Percentiles rank a stretch among this genome's conserved stretches.
Evolutionary conservation across 1,140 invertebrate species (phyloP).

Genomic region (Hylyphantes graminicola): DNA sequence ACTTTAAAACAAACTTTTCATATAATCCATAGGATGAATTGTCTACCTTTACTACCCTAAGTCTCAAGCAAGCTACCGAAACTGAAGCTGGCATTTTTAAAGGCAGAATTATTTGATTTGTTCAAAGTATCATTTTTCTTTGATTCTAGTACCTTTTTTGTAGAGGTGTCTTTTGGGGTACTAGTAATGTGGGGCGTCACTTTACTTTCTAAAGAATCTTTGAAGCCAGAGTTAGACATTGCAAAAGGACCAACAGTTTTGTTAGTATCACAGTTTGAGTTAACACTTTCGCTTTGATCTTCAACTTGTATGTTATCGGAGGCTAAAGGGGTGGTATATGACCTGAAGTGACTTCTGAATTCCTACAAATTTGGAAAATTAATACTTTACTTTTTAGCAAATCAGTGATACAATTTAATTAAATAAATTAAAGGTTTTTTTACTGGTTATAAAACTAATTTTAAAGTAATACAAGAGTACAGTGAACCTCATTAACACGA

Average conservation of each 20-base stretch:
- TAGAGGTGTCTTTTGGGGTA: neutral
- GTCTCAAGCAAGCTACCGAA: too few relatives aligned
- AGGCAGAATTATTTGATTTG: too few relatives aligned
- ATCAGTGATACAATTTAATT: too few relatives aligned
- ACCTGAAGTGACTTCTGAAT: constrained; percentile 4
- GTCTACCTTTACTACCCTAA: too few relatives aligned
- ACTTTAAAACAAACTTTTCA: too few relatives aligned
- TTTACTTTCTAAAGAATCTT: neutral
- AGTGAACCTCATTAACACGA: too few relatives aligned
- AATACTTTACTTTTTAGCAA: neutral
- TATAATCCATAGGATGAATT: too few relatives aligned
- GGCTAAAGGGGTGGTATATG: neutral
- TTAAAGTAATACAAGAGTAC: too few relatives aligned
- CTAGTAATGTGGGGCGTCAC: neutral
- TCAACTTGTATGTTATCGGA: neutral
- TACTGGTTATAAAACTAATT: neutral
- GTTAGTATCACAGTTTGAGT: neutral
- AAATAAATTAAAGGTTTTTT: neutral
- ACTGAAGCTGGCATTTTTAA: too few relatives aligned
- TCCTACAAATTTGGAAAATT: neutral
- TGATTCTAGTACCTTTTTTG: neutral
- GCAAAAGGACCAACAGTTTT: neutral
- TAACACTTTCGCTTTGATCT: neutral
- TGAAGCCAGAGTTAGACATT: neutral
- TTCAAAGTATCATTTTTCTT: too few relatives aligned